Conservation (phyloP, 2,797 vertebrate species). For the Cephalopachus bancanus region DNA sequence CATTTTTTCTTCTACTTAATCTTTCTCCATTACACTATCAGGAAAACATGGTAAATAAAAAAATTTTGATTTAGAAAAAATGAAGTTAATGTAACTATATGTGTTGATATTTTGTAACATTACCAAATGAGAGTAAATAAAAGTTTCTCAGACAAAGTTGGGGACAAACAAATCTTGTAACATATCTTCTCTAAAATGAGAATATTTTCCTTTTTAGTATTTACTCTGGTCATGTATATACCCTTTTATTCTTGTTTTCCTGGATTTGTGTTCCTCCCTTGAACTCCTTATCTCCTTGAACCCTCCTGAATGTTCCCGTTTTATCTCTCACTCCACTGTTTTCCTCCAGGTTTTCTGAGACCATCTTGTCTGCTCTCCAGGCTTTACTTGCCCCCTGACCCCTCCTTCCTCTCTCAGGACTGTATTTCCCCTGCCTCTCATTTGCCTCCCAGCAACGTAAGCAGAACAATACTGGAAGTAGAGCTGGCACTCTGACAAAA, state of each 20-base stretch:
- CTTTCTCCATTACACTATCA: conserved; percentile 44
- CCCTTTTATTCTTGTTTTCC: conserved; percentile 85
- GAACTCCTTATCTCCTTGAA: conserved; percentile 84
- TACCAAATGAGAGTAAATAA: conserved; percentile 78
- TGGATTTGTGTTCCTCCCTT: conserved; percentile 84
- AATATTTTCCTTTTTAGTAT: conserved; percentile 83
- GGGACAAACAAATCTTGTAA: conserved; percentile 77
- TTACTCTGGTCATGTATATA: conserved; percentile 78
- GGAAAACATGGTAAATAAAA: conserved; percentile 73
- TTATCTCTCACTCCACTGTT: conserved; percentile 86
- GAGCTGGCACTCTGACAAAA: conserved; percentile 88
- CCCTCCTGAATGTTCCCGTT: conserved; percentile 85
- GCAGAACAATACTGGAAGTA: conserved; percentile 86
- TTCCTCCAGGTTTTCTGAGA: conserved; percentile 85
- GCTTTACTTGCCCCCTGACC: conserved; percentile 86
- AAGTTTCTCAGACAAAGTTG: conserved; percentile 83
- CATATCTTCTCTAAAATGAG: conserved; percentile 80
- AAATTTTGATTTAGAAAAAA: conserved; percentile 75
- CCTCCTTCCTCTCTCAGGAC: conserved; percentile 86
- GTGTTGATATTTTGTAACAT: conserved; percentile 79
- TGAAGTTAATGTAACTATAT: conserved; percentile 75
- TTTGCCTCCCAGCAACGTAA: conserved; percentile 87
- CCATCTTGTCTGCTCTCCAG: conserved; percentile 84
- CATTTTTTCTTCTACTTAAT: background rate
- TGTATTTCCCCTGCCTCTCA: conserved; percentile 85